phyloP scores from a whole-genome alignment of 2,888 invertebrate species.

The Acanthosepion pharaonis region DNA sequence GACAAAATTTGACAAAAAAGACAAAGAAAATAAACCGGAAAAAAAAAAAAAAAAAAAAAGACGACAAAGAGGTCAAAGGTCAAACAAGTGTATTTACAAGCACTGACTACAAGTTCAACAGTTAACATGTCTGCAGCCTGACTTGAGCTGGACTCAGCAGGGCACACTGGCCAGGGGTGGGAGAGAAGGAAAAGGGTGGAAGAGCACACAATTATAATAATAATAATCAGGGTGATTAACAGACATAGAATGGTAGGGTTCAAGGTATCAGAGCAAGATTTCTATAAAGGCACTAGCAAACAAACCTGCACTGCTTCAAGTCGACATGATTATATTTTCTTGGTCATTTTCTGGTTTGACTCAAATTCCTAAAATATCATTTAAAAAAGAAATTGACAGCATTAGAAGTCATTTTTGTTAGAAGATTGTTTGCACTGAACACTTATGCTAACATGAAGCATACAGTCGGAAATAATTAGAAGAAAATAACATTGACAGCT shows the following conservation, averaged over 20 bases:
- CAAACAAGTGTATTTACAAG: slow-evolving; percentile 46
- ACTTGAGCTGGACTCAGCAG: slow-evolving; percentile 34
- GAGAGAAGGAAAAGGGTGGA: background rate
- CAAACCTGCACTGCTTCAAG: slow-evolving; percentile 44
- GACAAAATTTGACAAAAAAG: slow-evolving; percentile 8
- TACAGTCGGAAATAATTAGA: too few relatives aligned
- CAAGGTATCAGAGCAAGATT: slow-evolving; percentile 44
- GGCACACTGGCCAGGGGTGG: background rate
- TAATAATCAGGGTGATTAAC: background rate
- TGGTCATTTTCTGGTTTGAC: background rate
- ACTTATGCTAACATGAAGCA: slow-evolving; percentile 14
- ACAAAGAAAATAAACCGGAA: background rate
- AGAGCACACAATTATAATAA: background rate
- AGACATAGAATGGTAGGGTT: slow-evolving; percentile 33
- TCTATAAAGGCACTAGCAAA: slow-evolving; percentile 45
- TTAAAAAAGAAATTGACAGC: slow-evolving; percentile 15
- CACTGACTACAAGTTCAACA: slow-evolving; percentile 46
- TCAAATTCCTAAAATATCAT: background rate
- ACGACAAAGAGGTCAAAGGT: slow-evolving; percentile 24
- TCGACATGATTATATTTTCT: slow-evolving; percentile 38
- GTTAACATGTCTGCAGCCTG: slow-evolving; percentile 45
- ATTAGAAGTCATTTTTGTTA: background rate
- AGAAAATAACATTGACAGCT: background rate
- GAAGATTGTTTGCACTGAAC: background rate
- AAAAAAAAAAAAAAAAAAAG: background rate